phyloP scores from a whole-genome alignment of 2,888 invertebrate genomes.

The Congeria kusceri region DNA sequence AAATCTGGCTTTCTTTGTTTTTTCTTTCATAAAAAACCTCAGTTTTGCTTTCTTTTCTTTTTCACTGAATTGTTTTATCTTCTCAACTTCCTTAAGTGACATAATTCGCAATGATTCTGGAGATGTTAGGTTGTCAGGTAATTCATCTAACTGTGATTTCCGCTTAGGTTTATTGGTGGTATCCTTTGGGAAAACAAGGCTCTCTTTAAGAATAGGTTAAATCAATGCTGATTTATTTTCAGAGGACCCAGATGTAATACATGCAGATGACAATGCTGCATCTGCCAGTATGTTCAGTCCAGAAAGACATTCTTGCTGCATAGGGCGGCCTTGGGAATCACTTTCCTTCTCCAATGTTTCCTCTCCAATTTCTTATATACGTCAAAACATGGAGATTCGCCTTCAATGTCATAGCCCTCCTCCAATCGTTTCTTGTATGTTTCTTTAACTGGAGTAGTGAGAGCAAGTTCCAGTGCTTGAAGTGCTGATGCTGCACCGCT shows the following conservation, averaged over 20 bases:
- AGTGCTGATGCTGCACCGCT: constrained; percentile 17
- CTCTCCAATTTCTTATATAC: constrained; percentile 22
- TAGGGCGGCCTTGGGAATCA: too few relatives aligned
- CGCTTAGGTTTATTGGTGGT: constrained; percentile 7
- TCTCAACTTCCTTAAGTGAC: constrained; percentile 25
- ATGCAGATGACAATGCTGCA: constrained; percentile 2
- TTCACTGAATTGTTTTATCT: constrained; percentile 17
- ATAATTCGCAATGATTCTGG: constrained; percentile 25
- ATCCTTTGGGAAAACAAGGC: constrained; percentile 11
- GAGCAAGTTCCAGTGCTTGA: constrained; percentile 22
- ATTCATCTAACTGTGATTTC: constrained; percentile 5
- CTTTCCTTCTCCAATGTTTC: too few relatives aligned
- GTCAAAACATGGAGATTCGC: constrained; percentile 43
- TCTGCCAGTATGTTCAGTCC: constrained; percentile 9
- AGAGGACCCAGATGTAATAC: background rate
- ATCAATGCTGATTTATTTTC: background rate
- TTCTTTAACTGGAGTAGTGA: constrained; percentile 30
- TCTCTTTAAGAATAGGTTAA: background rate
- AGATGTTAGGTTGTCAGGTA: constrained; percentile 46
- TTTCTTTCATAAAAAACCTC: constrained; percentile 13
- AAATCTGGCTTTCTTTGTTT: too few relatives aligned
- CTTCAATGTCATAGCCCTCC: constrained; percentile 27
- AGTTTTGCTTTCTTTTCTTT: constrained; percentile 27
- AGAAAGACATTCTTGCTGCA: background rate
- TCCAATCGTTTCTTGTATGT: constrained; percentile 31